Conservation (phyloP, 2,113 vertebrate genomes). For the Anseranas semipalmata region DNA sequence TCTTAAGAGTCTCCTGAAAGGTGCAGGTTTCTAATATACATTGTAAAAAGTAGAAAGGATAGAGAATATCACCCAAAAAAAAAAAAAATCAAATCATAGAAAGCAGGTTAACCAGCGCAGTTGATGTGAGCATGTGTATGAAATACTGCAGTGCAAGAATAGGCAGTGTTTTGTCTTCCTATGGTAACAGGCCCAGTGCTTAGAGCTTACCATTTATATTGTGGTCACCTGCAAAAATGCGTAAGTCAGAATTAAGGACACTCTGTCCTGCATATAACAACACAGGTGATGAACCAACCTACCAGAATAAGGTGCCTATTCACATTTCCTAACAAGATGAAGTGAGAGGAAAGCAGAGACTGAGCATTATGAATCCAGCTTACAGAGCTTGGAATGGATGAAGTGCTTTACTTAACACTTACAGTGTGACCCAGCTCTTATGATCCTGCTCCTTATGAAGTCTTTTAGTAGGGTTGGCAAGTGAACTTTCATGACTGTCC, state of each 20-base stretch:
- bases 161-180: constrained; percentile 9
- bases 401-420: neutral
- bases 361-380: neutral
- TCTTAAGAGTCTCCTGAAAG: neutral
- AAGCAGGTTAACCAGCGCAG: neutral
- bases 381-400: neutral
- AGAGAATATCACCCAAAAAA: neutral
- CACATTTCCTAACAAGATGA: neutral
- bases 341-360: neutral
- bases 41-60: neutral
- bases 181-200: neutral
- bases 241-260: neutral
- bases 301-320: neutral
- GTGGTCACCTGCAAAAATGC: neutral
- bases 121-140: neutral
- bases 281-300: neutral
- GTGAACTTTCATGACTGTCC: neutral
- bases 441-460: neutral
- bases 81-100: neutral
- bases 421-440: neutral
- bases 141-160: neutral
- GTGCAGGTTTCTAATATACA: neutral
- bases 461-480: neutral
- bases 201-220: neutral
- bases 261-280: neutral